phyloP scores from a whole-genome alignment of 2,113 vertebrate genomes.

The Callipepla squamata region DNA sequence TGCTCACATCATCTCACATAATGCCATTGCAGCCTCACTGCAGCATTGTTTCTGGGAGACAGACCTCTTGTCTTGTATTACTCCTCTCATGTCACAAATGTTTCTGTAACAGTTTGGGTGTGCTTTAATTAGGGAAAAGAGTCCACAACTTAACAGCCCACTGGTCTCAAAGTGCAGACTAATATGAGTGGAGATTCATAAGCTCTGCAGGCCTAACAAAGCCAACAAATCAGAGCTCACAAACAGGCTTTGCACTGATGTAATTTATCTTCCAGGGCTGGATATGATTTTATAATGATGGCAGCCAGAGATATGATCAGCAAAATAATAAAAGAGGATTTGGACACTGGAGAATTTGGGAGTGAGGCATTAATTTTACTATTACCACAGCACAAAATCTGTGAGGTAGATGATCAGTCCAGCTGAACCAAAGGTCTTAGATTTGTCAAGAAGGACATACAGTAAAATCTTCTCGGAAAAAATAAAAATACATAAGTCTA shows the following conservation, averaged over 20 bases:
- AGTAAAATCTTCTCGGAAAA: background rate
- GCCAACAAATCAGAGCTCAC: constrained; percentile 36
- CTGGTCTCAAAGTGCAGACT: background rate
- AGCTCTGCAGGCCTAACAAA: constrained; percentile 17
- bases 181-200: background rate
- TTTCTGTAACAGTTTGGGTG: constrained; percentile 17
- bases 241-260: constrained; percentile 19
- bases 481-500: background rate
- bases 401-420: background rate
- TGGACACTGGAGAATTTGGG: background rate
- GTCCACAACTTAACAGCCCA: background rate
- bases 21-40: background rate
- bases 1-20: background rate
- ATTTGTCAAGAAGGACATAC: background rate
- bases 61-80: background rate
- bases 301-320: background rate
- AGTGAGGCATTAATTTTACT: background rate
- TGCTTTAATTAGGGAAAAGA: constrained; percentile 21
- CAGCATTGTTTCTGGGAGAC: background rate
- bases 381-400: background rate
- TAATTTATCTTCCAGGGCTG: constrained; percentile 21
- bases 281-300: constrained; percentile 39
- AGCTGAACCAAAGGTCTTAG: background rate
- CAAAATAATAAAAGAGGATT: background rate
- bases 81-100: background rate